Conservation (phyloP, 1,140 invertebrate genomes). For the Epicauta chinensis region DNA sequence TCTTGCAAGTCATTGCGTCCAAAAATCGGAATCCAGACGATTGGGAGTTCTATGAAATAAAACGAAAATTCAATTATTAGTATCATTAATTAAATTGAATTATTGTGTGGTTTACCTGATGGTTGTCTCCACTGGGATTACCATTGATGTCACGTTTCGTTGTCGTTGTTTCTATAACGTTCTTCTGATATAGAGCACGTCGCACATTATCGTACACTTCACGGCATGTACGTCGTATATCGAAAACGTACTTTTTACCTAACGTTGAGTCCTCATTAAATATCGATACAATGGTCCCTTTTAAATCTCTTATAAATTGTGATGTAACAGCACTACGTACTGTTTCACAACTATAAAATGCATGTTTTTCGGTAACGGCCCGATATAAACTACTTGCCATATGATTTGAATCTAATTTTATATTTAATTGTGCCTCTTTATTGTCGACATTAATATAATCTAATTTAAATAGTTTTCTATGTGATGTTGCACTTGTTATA, state of each 20-base stretch:
- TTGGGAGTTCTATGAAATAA: slow-evolving; percentile 49
- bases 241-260: slow-evolving; percentile 84
- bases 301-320: slow-evolving; percentile 81
- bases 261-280: slow-evolving; percentile 83
- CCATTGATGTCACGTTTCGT: neutral
- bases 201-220: slow-evolving; percentile 83
- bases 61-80: slow-evolving; percentile 10
- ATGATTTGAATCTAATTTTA: slow-evolving; percentile 72
- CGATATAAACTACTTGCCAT: slow-evolving; percentile 75
- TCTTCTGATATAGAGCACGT: slow-evolving; percentile 55
- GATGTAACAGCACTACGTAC: slow-evolving; percentile 79
- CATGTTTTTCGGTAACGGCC: slow-evolving; percentile 85
- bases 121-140: neutral
- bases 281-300: slow-evolving; percentile 86
- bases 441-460: slow-evolving; percentile 65
- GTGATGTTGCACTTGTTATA: slow-evolving; percentile 72
- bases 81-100: neutral
- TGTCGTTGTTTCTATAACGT: neutral
- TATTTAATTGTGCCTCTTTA: slow-evolving; percentile 61
- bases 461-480: slow-evolving; percentile 67
- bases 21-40: slow-evolving; percentile 47
- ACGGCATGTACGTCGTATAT: slow-evolving; percentile 76
- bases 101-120: neutral
- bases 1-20: slow-evolving; percentile 71
- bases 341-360: slow-evolving; percentile 87